Base-by-base conservation (phyloP, 2,113 vertebrate genomes). In the Miniopterus natalensis region DNA sequence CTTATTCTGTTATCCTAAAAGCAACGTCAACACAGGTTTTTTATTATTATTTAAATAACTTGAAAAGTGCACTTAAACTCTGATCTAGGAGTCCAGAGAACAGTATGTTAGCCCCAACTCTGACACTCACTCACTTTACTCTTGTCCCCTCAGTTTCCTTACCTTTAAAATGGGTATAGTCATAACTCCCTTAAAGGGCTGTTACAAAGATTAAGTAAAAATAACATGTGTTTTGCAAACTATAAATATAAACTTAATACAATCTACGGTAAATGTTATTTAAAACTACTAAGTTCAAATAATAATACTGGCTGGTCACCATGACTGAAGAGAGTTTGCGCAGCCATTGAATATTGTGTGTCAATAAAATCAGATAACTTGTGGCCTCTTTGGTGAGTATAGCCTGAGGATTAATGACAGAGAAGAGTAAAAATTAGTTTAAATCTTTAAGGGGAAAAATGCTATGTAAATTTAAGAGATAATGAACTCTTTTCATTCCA, bases 131-230 rank as follows among this genome's bases (percentile, higher is more conserved):
- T 87, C 42, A 20, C 18, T 80, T 75, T 85, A 27, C 17, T 92
- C 14, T 66, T 70, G 31, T 17, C 63, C 5, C 17, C 29, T 47
- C 25, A 17, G 31, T 40, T 83, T 95, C 40, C 47, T 51, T 70
- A 42, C 75, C 66, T 75, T 74, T 40, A 51, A 61, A 91, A 68
- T 65, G 13, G 31, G 1, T 71, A 47, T 63, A 65, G 25, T 74
- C 21, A 47, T 78, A 53, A 49, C 45, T 78, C 29, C 49, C 57
- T 84, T 78, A 78, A 78, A 90, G 42, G 31, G 25, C 8, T 77
- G 2, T 93, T 63, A 14, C 47, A 23, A 89, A 74, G 49, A 53
- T 80, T 80, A 88, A 53, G 51, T 77, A 92, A 78, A 92, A 73
- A 78, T 73, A 40, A 7, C 23, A 12, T 47, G 20, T 71, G 47